Base-by-base conservation (phyloP, 2,797 vertebrate genomes). In the Paguma larvata region DNA sequence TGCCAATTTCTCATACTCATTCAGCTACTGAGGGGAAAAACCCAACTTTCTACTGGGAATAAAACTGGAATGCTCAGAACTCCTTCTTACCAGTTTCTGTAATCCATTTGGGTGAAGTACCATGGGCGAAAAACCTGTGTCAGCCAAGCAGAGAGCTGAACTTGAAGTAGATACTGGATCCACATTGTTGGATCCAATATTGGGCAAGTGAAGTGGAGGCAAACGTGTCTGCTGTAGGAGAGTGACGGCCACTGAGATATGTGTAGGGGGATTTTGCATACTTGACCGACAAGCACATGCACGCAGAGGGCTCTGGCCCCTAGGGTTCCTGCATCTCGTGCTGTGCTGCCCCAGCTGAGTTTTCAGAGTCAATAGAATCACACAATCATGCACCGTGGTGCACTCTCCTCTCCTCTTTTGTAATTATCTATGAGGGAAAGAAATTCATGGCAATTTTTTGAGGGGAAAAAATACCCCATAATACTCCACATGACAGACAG, bases 381-480 rank as follows among this genome's bases (percentile, higher is more conserved):
- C 21, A 11, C 13, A 53, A 65, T 38, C 38, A 38, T 3, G 38
- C 38, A 25, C 12, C 18, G 6, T 12, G n/a, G 32, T 25, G 15
- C 2, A 9, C 10, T 19, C 19, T 19, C 14, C 19, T 79, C 70
- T 83, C 44, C 73, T 83, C 68, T 68, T 79, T 80, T 48, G 5
- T 67, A 72, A 75, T 87, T 48, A 88, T 59, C 16, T 15, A 88
- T 48, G 15, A 68, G 9, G 11, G 44, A 90, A 96, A 85, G 83
- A 91, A 80, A 85, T n/a, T 34, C 30, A 48, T 11, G 25, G 21
- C 3, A 38, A 18, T 27, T 21, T 79, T 53, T 56, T 32, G 25
- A 80, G 59, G 34, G 48, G 34, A 63, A 59, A 59, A 59, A 59
- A 59, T 21, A 59, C 21, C 21, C 56, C 21, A 59, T 23, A 23